Evolutionary conservation across 2,113 vertebrate species (phyloP).

Genomic region (Phyllostomus hastatus): DNA sequence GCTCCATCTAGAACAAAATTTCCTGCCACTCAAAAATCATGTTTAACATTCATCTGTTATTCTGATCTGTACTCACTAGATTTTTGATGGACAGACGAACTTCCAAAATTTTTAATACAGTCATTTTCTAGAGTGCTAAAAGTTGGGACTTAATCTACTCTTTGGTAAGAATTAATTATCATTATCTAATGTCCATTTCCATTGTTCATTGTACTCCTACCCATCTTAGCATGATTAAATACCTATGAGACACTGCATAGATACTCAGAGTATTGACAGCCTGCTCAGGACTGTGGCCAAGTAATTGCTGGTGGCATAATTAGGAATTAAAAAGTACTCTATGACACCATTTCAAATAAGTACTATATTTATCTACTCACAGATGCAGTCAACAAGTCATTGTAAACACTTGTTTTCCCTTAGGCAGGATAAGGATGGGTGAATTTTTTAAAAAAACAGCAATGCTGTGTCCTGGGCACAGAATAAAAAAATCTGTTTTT

Average conservation of each 20-base stretch:
- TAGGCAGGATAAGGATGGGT: conserved; percentile 52
- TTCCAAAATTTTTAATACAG: conserved; percentile 64
- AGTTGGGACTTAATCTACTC: conserved; percentile 20
- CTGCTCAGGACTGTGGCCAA: background rate
- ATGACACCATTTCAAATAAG: conserved; percentile 9
- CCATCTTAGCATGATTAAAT: conserved; percentile 12
- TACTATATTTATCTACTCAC: conserved; percentile 51
- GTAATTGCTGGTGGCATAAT: conserved; percentile 35
- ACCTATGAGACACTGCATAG: background rate
- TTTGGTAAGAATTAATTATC: conserved; percentile 42
- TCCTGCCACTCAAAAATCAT: conserved; percentile 43
- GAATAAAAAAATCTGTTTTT: conserved; percentile 51
- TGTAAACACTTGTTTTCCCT: conserved; percentile 62
- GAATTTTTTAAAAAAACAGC: conserved; percentile 24
- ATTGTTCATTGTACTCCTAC: conserved; percentile 16
- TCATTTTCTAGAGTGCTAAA: conserved; percentile 60
- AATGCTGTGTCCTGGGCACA: background rate
- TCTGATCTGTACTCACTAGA: conserved; percentile 54
- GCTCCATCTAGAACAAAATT: conserved; percentile 55
- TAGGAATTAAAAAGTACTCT: conserved; percentile 30
- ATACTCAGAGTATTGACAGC: background rate
- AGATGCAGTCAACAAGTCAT: conserved; percentile 47
- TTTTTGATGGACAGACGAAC: conserved; percentile 56
- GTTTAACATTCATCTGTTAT: conserved; percentile 48
- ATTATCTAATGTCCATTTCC: conserved; percentile 26